Percentiles rank a stretch among this genome's conserved stretches.
Evolutionary conservation across 2,113 vertebrate species (phyloP).

Genomic region (Cromileptes altivelis): DNA sequence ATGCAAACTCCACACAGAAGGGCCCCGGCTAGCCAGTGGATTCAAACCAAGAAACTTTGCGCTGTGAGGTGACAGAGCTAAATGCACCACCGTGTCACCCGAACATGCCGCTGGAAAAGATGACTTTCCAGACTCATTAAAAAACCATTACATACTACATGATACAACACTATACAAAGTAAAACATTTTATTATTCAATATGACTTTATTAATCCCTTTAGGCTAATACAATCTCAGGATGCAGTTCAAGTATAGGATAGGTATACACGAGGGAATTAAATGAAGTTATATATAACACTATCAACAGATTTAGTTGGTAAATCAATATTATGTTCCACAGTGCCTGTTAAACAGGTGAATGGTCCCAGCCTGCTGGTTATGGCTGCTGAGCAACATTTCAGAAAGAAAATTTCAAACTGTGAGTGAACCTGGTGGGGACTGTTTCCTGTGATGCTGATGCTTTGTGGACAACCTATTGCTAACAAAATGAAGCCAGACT

Average conservation of each 20-base stretch:
- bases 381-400: constrained; percentile 11
- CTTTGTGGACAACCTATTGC: background rate
- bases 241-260: background rate
- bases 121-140: constrained; percentile 1
- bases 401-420: constrained; percentile 3
- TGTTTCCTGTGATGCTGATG: background rate
- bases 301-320: background rate
- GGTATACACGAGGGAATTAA: background rate
- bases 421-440: background rate
- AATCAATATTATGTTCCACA: constrained; percentile 4
- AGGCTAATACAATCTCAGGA: background rate
- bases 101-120: background rate
- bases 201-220: background rate
- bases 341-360: constrained; percentile 17
- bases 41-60: too few relatives aligned
- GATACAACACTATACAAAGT: background rate
- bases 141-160: background rate
- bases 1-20: too few relatives aligned
- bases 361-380: background rate
- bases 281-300: background rate
- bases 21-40: too few relatives aligned
- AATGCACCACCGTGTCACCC: too few relatives aligned
- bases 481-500: constrained; percentile 6
- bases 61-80: too few relatives aligned
- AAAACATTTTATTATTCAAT: background rate